These are phyloP conservation scores for Microtus oregoni DNA, from an alignment of 2,113 vertebrate genomes.

Conservation along the genomic window DNA sequence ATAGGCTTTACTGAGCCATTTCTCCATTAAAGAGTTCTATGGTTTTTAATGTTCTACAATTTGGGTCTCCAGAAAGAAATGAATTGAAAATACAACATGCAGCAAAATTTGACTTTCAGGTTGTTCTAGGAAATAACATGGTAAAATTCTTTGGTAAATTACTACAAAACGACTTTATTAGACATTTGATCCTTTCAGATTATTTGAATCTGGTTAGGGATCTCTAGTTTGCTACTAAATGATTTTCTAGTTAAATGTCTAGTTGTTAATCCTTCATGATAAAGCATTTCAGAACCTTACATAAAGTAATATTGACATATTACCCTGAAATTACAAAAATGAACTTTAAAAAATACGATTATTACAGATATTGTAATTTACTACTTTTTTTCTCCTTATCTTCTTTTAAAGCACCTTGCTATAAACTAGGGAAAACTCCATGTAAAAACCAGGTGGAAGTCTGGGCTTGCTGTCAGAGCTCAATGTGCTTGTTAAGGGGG, in stretches of 20 bases:
- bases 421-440: conserved; percentile 65
- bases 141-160: background rate
- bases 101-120: conserved; percentile 74
- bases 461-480: conserved; percentile 74
- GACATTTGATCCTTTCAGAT: too few relatives aligned
- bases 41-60: conserved; percentile 63
- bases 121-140: conserved; percentile 58
- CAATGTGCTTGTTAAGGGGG: conserved; percentile 75
- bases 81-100: conserved; percentile 56
- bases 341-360: background rate
- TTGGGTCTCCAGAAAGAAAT: conserved; percentile 70
- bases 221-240: too few relatives aligned
- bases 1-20: conserved; percentile 56
- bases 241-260: background rate
- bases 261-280: background rate
- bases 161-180: too few relatives aligned
- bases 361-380: background rate
- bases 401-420: conserved; percentile 48
- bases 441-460: conserved; percentile 67
- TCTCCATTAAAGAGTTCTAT: conserved; percentile 60
- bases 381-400: background rate
- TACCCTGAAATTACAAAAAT: background rate
- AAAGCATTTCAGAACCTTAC: background rate
- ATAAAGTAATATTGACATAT: background rate
- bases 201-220: too few relatives aligned